Percentiles rank a stretch among this genome's conserved stretches.
These are phyloP conservation scores for Setophaga coronata DNA, from an alignment of 2,113 vertebrate genomes.

Conservation along the genomic window DNA sequence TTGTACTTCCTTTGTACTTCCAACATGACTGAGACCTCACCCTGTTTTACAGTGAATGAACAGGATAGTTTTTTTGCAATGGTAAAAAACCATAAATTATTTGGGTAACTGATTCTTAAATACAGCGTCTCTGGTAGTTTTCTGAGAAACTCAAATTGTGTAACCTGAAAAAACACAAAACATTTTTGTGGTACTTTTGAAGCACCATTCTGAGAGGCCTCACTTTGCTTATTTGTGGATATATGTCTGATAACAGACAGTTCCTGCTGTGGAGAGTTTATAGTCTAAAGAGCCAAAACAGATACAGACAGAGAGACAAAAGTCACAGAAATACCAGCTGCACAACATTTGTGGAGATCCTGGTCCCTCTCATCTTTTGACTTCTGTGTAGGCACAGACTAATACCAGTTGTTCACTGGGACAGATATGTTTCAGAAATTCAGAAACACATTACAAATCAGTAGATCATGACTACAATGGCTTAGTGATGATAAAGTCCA, in stretches of 20 bases:
- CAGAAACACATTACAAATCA: not conserved
- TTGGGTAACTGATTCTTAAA: not conserved
- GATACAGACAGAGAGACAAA: not conserved
- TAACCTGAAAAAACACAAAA: not conserved
- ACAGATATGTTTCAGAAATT: not conserved
- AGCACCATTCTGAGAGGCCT: not conserved
- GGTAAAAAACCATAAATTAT: not conserved
- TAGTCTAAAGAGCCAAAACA: not conserved
- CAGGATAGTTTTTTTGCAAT: not conserved
- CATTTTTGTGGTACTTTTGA: not conserved
- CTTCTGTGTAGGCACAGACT: not conserved
- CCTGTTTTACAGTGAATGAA: not conserved
- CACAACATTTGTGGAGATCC: not conserved
- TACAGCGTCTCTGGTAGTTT: fast-evolving
- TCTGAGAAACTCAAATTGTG: not conserved
- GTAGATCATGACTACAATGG: not conserved
- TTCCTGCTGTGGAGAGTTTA: not conserved
- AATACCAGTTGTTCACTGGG: not conserved
- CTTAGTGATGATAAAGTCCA: not conserved
- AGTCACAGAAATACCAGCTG: not conserved
- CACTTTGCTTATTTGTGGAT: not conserved
- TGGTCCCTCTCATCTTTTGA: not conserved
- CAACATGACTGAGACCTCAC: not conserved
- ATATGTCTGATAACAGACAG: not conserved
- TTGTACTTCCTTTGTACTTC: not conserved